Evolutionary conservation across 2,113 vertebrate species (phyloP).

Genomic region (Neogobius melanostomus): DNA sequence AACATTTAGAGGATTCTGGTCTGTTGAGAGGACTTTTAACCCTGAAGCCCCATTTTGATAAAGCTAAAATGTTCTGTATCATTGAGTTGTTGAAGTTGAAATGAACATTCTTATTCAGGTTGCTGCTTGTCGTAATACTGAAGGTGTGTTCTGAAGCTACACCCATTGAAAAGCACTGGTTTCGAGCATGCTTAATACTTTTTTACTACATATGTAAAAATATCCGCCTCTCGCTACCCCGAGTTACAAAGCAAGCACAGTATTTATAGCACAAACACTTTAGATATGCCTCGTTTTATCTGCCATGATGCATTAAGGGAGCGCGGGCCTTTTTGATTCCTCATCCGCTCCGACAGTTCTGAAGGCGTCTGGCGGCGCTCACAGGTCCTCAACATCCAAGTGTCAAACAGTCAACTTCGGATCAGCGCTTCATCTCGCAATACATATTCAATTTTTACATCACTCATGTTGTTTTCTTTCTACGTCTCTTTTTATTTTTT

Average conservation of each 20-base stretch:
- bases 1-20: no score
- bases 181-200: no score
- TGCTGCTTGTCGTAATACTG: no score
- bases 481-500: neutral
- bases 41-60: no score
- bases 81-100: no score
- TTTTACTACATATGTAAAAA: neutral
- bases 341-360: neutral
- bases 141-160: no score
- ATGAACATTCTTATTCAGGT: no score
- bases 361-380: neutral
- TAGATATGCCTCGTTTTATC: neutral
- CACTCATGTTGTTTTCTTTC: neutral
- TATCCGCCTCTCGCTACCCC: neutral
- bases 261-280: neutral
- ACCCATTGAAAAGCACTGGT: no score
- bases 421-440: neutral
- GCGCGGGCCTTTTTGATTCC: neutral
- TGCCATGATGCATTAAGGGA: neutral
- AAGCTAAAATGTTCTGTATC: no score
- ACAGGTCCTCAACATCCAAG: neutral
- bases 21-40: no score
- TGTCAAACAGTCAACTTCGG: constrained; percentile 5
- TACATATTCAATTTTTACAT: constrained; percentile 10
- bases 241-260: neutral